These are phyloP conservation scores for Electrophaes corylata DNA, from an alignment of 2,888 invertebrate genomes.

Conservation along the genomic window DNA sequence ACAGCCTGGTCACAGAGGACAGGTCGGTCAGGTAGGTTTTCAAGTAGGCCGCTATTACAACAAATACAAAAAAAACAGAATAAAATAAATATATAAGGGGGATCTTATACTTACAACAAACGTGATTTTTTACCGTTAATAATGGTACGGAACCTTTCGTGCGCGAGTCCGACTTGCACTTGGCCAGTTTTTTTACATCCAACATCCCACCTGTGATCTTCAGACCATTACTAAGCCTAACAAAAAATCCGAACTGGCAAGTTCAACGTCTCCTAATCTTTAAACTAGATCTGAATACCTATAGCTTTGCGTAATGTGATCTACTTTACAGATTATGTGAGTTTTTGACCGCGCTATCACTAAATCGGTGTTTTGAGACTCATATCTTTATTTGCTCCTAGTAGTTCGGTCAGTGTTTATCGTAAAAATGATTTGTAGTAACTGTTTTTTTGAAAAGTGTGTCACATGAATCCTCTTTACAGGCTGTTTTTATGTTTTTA, in stretches of 20 bases:
- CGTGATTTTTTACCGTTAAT: too few species aligned
- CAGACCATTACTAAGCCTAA: neutral
- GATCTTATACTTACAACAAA: too few species aligned
- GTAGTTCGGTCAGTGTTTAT: slow-evolving; percentile 2
- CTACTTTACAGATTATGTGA: slow-evolving; percentile 26
- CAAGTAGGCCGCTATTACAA: too few species aligned
- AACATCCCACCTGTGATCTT: too few species aligned
- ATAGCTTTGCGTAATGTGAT: slow-evolving; percentile 38
- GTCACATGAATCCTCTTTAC: neutral
- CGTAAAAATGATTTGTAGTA: slow-evolving; percentile 15
- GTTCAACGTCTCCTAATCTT: slow-evolving; percentile 38
- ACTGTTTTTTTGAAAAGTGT: slow-evolving; percentile 4
- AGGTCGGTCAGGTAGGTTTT: too few species aligned
- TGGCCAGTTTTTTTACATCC: too few species aligned
- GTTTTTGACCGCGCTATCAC: slow-evolving; percentile 21
- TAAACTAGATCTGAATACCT: slow-evolving; percentile 39
- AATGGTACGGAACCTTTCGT: too few species aligned
- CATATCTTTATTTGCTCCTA: slow-evolving; percentile 9
- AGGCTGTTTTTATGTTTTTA: too few species aligned
- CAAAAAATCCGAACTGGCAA: slow-evolving; percentile 19
- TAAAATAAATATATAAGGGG: too few species aligned
- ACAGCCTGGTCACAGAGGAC: too few species aligned
- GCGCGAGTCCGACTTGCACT: too few species aligned
- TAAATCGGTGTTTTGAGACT: slow-evolving; percentile 4
- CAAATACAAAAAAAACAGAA: too few species aligned